phyloP scores from a whole-genome alignment of 2,888 invertebrate genomes.

The Chorisops tibialis region DNA sequence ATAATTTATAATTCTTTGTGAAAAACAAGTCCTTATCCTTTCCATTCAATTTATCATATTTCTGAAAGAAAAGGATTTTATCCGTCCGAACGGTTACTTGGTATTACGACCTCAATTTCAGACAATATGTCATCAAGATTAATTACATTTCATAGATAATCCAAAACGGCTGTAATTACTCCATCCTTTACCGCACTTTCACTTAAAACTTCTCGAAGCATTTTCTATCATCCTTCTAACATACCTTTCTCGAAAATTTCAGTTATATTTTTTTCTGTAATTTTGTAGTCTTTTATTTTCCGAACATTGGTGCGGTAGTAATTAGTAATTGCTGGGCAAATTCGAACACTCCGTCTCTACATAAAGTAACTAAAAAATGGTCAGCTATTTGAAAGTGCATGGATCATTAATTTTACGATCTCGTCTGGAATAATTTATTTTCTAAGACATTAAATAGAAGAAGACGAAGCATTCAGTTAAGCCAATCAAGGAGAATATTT shows the following conservation, averaged over 20 bases:
- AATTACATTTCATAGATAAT: neutral
- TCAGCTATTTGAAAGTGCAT: neutral
- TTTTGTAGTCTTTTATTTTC: neutral
- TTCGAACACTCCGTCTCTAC: too few relatives aligned
- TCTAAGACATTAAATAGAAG: neutral
- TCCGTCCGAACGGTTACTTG: too few relatives aligned
- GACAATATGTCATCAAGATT: constrained; percentile 1
- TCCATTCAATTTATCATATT: too few relatives aligned
- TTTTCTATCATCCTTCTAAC: neutral
- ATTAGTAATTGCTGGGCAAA: neutral
- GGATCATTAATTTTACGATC: constrained; percentile 8
- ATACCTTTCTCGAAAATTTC: neutral
- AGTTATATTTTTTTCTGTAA: neutral
- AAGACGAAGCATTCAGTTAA: too few relatives aligned
- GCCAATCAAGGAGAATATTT: too few relatives aligned
- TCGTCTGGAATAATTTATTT: constrained; percentile 5
- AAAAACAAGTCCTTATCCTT: too few relatives aligned
- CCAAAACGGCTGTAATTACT: neutral
- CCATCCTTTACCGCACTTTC: neutral
- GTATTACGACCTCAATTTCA: neutral
- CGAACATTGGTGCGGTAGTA: neutral
- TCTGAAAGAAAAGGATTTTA: too few relatives aligned
- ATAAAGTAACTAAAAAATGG: too few relatives aligned
- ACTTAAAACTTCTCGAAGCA: neutral
- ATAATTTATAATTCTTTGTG: too few relatives aligned